Percentiles rank a stretch among this genome's conserved stretches.
phyloP scores from a whole-genome alignment of 2,113 vertebrate species.

The Clinocottus analis region DNA sequence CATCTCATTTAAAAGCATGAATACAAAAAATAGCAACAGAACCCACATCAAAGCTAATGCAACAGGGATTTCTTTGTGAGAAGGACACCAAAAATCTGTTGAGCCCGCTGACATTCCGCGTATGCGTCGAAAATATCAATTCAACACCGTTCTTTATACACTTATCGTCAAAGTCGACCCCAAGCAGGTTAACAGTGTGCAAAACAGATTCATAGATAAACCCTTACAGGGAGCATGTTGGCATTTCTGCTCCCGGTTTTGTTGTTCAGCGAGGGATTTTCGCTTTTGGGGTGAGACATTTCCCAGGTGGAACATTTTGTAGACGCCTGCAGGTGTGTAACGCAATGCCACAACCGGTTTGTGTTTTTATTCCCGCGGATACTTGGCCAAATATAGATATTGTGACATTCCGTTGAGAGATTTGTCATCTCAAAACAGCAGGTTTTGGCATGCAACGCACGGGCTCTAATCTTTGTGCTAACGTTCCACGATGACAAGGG shows the following conservation, averaged over 20 bases:
- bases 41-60: constrained; percentile 12
- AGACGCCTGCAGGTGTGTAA: constrained; percentile 23
- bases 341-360: not conserved
- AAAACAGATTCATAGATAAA: not conserved
- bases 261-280: not conserved
- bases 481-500: not conserved
- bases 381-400: not conserved
- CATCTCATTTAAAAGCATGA: constrained; percentile 29
- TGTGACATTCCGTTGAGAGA: not conserved
- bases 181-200: not conserved
- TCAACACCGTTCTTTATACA: not conserved
- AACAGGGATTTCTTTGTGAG: not conserved
- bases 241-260: not conserved
- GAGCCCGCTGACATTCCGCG: not conserved
- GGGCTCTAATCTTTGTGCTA: not conserved
- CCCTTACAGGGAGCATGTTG: not conserved
- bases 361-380: constrained; percentile 7
- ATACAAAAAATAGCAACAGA: not conserved
- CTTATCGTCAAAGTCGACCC: not conserved
- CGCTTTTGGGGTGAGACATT: constrained; percentile 7
- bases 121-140: constrained; percentile 7
- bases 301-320: constrained; percentile 13
- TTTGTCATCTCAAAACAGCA: not conserved
- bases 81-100: not conserved
- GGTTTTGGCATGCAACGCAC: not conserved